Conservation (phyloP, 2,797 vertebrate genomes). For the Denticeps clupeoides region DNA sequence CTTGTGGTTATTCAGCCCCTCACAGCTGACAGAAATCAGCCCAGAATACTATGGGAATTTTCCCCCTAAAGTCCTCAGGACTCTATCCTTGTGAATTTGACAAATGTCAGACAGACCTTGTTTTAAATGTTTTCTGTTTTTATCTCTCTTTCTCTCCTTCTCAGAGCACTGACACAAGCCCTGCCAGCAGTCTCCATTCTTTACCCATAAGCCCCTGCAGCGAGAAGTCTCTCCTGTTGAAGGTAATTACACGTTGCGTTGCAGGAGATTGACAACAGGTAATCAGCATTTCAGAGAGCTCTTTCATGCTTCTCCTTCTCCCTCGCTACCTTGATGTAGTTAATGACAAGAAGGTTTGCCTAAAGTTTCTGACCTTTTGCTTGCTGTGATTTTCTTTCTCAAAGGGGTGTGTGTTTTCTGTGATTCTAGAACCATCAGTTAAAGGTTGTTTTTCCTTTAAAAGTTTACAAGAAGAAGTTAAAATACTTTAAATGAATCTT, state of each 20-base stretch:
- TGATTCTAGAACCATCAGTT: too few relatives aligned
- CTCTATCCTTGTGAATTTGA: too few relatives aligned
- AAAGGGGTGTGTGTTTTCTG: too few relatives aligned
- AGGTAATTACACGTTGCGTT: constrained; percentile 59
- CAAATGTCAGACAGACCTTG: too few relatives aligned
- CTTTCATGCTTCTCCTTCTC: not conserved
- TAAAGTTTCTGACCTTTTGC: not conserved
- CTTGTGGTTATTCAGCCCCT: not conserved
- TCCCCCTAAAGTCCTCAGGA: too few relatives aligned
- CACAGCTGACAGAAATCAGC: too few relatives aligned
- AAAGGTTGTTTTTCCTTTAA: too few relatives aligned
- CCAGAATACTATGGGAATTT: too few relatives aligned
- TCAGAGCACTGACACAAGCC: constrained; percentile 87
- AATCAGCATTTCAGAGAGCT: not conserved
- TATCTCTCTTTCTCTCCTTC: constrained; percentile 33
- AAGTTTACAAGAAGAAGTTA: too few relatives aligned
- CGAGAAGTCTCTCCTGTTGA: constrained; percentile 77
- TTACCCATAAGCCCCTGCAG: constrained; percentile 89
- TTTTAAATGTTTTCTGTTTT: not conserved
- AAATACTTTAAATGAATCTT: too few relatives aligned
- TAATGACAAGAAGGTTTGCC: not conserved
- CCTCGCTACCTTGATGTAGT: not conserved
- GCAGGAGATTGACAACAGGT: not conserved
- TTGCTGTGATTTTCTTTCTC: too few relatives aligned
- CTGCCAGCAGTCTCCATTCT: constrained; percentile 82